Evolutionary conservation across 35 echinoderm and acorn worm species (phyloP).

Genomic region (Apostichopus parvimensis): DNA sequence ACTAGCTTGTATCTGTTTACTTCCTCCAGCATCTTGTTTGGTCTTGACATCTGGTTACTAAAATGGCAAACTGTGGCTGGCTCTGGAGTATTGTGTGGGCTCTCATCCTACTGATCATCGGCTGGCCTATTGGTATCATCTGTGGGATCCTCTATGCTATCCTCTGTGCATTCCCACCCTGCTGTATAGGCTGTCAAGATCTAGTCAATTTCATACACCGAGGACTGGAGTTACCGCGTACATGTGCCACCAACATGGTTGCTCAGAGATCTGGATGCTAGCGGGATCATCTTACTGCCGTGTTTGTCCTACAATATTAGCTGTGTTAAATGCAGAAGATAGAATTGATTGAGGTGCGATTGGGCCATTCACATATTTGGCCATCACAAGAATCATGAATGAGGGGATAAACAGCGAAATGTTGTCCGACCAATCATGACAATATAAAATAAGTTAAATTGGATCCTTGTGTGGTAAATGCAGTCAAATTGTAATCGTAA

Average conservation of each 20-base stretch:
- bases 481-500: background rate
- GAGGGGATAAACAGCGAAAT: background rate
- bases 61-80: constrained; percentile 99
- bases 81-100: constrained; percentile 98
- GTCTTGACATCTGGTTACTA: constrained; percentile 8
- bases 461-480: background rate
- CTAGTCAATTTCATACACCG: constrained; percentile 88
- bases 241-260: constrained; percentile 91
- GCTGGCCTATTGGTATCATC: constrained; percentile 93
- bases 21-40: background rate
- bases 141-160: constrained; percentile 93
- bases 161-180: constrained; percentile 96
- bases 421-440: background rate
- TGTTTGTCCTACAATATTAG: background rate
- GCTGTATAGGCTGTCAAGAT: constrained; percentile 91
- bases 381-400: background rate
- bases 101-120: constrained; percentile 81
- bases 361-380: too few species aligned
- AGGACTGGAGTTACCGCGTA: constrained; percentile 83
- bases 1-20: background rate
- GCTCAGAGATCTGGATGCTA: constrained; percentile 90
- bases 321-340: background rate
- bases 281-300: background rate
- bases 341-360: background rate
- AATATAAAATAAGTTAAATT: background rate